These are phyloP conservation scores for Hemibagrus guttatus DNA, from an alignment of 2,797 vertebrate species.

Conservation along the genomic window DNA sequence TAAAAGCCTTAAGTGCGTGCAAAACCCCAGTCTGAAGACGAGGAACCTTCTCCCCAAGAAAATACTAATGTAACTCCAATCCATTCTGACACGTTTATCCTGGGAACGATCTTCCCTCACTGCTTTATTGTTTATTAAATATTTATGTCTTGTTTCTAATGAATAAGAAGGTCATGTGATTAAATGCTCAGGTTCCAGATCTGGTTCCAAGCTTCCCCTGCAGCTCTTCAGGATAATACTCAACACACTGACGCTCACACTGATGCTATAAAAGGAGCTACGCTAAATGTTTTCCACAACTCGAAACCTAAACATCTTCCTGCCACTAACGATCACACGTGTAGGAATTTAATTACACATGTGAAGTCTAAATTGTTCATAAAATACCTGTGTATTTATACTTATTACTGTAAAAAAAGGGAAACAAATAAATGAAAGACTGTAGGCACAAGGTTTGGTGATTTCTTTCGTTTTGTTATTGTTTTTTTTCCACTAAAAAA, in stretches of 20 bases:
- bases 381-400: no score
- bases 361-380: background rate
- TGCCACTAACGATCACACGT: background rate
- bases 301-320: background rate
- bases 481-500: no score
- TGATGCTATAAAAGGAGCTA: background rate
- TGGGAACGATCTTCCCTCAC: no score
- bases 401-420: no score
- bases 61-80: background rate
- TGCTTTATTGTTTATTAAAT: background rate
- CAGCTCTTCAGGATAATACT: background rate
- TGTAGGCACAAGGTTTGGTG: no score
- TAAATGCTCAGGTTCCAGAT: background rate
- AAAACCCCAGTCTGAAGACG: background rate
- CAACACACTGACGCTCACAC: background rate
- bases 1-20: background rate
- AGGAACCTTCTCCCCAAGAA: background rate
- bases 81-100: no score
- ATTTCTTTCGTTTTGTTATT: no score
- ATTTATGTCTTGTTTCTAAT: background rate
- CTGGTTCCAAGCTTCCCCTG: background rate
- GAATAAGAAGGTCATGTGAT: background rate
- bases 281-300: background rate
- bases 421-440: no score
- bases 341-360: background rate